Evolutionary conservation across 1,140 invertebrate species (phyloP).

Genomic region (Saccostrea echinata): DNA sequence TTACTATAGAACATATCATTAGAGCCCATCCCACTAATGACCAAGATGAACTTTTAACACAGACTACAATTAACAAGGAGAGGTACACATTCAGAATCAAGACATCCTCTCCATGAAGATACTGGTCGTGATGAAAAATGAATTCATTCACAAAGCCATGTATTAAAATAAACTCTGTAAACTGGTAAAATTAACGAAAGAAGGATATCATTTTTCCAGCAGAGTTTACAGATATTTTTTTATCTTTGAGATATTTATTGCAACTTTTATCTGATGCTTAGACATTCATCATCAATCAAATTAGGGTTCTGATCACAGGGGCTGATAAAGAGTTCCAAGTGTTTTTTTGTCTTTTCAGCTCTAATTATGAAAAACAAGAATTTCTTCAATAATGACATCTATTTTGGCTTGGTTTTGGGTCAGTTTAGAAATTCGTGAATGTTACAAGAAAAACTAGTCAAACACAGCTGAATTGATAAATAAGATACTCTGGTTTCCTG

Average conservation of each 20-base stretch:
- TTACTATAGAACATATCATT: slow-evolving; percentile 1
- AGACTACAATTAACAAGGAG: slow-evolving; percentile 1
- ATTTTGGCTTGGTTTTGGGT: slow-evolving; percentile 3
- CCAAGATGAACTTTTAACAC: slow-evolving; percentile 22
- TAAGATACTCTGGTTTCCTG: slow-evolving; percentile 18
- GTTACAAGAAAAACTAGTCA: not conserved
- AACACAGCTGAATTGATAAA: slow-evolving; percentile 30
- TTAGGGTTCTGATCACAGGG: slow-evolving; percentile 20
- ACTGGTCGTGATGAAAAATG: slow-evolving; percentile 3
- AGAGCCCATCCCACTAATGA: not conserved
- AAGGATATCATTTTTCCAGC: slow-evolving; percentile 29
- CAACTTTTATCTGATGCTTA: slow-evolving; percentile 12
- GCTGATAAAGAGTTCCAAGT: not conserved
- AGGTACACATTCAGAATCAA: not conserved
- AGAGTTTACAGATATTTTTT: slow-evolving; percentile 22
- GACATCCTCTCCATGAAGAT: not conserved
- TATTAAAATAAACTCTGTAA: slow-evolving; percentile 21
- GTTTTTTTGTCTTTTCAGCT: slow-evolving; percentile 30
- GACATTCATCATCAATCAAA: slow-evolving; percentile 37
- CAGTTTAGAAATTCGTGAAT: not conserved
- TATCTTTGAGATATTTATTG: slow-evolving; percentile 39
- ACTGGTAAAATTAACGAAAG: slow-evolving; percentile 24
- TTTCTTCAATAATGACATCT: slow-evolving; percentile 28
- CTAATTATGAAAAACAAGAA: slow-evolving; percentile 31
- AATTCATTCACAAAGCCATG: slow-evolving; percentile 17